Evolutionary conservation across 2,888 invertebrate species (phyloP).

Genomic region (Apoderus coryli): DNA sequence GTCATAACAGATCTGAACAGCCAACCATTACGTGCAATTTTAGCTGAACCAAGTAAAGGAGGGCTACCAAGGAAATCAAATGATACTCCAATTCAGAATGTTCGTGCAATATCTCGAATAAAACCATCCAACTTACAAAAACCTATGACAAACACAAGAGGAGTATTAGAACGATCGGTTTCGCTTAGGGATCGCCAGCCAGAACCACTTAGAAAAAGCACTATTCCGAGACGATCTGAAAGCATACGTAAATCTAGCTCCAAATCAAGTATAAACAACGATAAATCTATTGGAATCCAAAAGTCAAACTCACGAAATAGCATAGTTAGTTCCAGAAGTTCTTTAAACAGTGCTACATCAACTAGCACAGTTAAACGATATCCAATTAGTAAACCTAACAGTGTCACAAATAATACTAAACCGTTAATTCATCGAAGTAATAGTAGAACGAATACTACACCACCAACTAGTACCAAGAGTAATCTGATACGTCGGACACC

Average conservation of each 20-base stretch:
- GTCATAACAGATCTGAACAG: constrained; percentile 21
- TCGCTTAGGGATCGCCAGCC: constrained; percentile 23
- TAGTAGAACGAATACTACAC: constrained; percentile 14
- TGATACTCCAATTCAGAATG: constrained; percentile 28
- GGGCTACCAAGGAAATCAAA: constrained; percentile 32
- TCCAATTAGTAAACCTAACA: constrained; percentile 32
- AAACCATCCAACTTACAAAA: constrained; percentile 21
- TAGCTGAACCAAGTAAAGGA: constrained; percentile 35
- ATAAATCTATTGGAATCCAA: constrained; percentile 39
- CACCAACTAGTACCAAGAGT: constrained; percentile 7
- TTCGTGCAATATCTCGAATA: constrained; percentile 18
- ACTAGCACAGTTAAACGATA: constrained; percentile 63
- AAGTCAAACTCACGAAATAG: constrained; percentile 67
- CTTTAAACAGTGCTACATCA: constrained; percentile 66
- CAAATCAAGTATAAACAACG: constrained; percentile 20
- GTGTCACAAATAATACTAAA: constrained; percentile 12
- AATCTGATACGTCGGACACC: constrained; percentile 29
- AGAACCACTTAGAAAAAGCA: constrained; percentile 24
- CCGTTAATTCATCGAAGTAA: constrained; percentile 19
- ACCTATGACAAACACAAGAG: constrained; percentile 10
- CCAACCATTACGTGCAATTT: constrained; percentile 20
- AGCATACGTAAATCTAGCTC: constrained; percentile 31
- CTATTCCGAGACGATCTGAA: constrained; percentile 30
- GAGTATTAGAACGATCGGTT: constrained; percentile 21
- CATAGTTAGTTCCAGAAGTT: constrained; percentile 68